Base-by-base conservation (phyloP, 2,888 invertebrate genomes). In the Dichetophora obliterata region DNA sequence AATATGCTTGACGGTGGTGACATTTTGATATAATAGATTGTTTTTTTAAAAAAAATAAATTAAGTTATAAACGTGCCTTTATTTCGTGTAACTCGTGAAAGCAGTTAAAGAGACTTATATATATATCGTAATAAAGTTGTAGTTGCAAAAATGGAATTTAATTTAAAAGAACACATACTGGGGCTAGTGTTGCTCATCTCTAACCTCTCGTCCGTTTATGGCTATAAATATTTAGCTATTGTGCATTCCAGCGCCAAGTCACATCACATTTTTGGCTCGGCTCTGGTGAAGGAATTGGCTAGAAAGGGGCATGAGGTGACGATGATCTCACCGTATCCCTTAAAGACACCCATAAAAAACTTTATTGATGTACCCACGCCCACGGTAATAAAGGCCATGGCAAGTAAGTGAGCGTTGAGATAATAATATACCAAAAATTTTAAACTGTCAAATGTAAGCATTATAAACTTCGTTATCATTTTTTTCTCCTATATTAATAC, bases 301-400 rank as follows among this genome's bases (percentile, higher is more conserved):
- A 77, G 82, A 8, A 84, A 85, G 19, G 90, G 90, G 2, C 90
- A 90, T 77, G 84, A 89, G 73, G 86, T 90, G n/a, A 88, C 88
- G 3, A 82, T 89, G 2, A 81, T 88, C 4, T 86, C 88, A 14
- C 84, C 87, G 3, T 86, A 85, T 79, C 82, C 86, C 0, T 82
- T 84, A 9, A 84, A 85, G 77, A 81, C 83, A n/a, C 84, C 84
- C 2, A 78, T 88, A 8, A 63, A 82, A n/a, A 87, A 89, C 78
- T 86, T 85, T 70, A 82, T 81, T 11, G 85, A 87, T 78, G 73
- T 86, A 6, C 52, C 79, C 52, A 72, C 80, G 8, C 63, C 75
- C 3, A 34, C 24, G 0, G 65, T 79, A 6, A 34, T 76, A 8
- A 57, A 73, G 27, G 31, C n/a, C 5, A 77, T 79, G 78, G 65